Conservation (phyloP, 2,888 invertebrate species). For the Pimpla rufipes region DNA sequence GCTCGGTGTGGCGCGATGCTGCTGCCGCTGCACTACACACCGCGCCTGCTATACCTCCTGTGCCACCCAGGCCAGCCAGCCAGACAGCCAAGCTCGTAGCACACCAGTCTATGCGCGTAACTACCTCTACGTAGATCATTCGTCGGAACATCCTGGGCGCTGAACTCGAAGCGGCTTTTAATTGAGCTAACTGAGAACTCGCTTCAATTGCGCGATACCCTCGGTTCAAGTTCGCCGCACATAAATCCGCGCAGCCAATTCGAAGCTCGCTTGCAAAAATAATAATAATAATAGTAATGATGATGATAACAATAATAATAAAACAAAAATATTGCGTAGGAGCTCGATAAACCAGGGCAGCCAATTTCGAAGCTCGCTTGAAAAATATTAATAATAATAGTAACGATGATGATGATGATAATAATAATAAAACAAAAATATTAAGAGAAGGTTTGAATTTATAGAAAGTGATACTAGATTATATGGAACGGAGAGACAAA, state of each 20-base stretch:
- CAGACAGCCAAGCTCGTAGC: neutral
- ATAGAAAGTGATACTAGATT: too few relatives aligned
- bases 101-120: conserved; percentile 4
- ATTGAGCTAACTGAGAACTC: conserved; percentile 4
- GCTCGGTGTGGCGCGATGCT: conserved; percentile 61
- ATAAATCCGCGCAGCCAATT: too few relatives aligned
- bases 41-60: conserved; percentile 24
- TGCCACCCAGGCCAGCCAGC: neutral
- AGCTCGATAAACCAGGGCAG: too few relatives aligned
- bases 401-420: too few relatives aligned
- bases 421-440: too few relatives aligned
- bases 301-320: neutral
- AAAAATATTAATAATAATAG: too few relatives aligned
- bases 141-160: conserved; percentile 51
- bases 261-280: too few relatives aligned
- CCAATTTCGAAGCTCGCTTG: too few relatives aligned
- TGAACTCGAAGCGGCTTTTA: conserved; percentile 57
- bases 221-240: neutral
- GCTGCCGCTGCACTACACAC: conserved; percentile 30
- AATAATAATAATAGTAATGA: neutral
- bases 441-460: too few relatives aligned
- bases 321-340: too few relatives aligned
- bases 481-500: too few relatives aligned
- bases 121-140: conserved; percentile 21
- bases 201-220: neutral